Evolutionary conservation across 1,140 invertebrate species (phyloP).

Genomic region (Drosophila lowei): DNA sequence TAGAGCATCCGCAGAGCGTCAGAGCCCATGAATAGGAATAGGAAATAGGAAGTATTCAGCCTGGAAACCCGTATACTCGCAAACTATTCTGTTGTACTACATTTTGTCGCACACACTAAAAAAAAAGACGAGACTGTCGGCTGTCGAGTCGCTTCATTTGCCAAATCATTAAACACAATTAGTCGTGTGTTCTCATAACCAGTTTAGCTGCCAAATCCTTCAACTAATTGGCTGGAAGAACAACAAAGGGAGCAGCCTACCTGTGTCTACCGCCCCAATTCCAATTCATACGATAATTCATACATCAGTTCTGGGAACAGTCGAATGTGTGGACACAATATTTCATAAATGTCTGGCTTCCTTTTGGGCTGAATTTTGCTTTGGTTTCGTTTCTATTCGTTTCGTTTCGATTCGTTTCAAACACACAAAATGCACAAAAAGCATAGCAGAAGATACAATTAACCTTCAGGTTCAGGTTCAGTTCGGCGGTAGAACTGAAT

Average conservation of each 20-base stretch:
- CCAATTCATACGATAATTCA: slow-evolving; percentile 58
- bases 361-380: slow-evolving; percentile 32
- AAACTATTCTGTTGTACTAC: slow-evolving; percentile 18
- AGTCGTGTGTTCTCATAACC: slow-evolving; percentile 46
- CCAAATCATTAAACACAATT: slow-evolving; percentile 64
- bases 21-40: neutral
- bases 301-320: slow-evolving; percentile 42
- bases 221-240: slow-evolving; percentile 47
- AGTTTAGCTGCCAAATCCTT: slow-evolving; percentile 49
- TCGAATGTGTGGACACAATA: slow-evolving; percentile 55
- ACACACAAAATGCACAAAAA: slow-evolving; percentile 59
- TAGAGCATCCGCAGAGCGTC: slow-evolving; percentile 13
- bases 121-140: neutral
- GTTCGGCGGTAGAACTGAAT: slow-evolving; percentile 55
- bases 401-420: slow-evolving; percentile 14
- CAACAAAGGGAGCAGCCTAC: slow-evolving; percentile 29
- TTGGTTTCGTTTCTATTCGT: slow-evolving; percentile 6
- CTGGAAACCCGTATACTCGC: too few relatives aligned
- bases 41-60: neutral
- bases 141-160: slow-evolving; percentile 27
- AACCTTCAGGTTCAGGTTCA: slow-evolving; percentile 67
- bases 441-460: slow-evolving; percentile 65
- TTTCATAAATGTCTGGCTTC: slow-evolving; percentile 52
- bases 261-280: slow-evolving; percentile 40
- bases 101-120: neutral